These are phyloP conservation scores for Alfaro cultratus DNA, from an alignment of 2,797 vertebrate genomes.

Conservation along the genomic window DNA sequence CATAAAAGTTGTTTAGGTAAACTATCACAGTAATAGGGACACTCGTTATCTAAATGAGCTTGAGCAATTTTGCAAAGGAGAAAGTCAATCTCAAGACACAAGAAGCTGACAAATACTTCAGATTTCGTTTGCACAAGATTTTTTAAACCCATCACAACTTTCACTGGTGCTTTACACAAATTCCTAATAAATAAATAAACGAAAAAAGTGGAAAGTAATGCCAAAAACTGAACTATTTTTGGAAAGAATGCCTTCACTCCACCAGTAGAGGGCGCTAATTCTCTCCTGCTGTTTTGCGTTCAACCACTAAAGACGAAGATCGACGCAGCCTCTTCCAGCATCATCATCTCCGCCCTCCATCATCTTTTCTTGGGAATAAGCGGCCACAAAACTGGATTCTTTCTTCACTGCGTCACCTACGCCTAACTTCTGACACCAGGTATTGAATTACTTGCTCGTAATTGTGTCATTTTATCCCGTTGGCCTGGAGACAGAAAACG, in stretches of 20 bases:
- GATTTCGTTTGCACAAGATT: background rate
- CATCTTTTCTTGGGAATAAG: constrained; percentile 22
- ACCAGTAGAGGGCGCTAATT: constrained; percentile 42
- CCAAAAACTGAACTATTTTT: background rate
- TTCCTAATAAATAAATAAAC: background rate
- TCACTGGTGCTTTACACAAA: background rate
- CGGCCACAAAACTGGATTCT: constrained; percentile 31
- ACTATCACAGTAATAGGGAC: background rate
- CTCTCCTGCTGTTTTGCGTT: too few relatives aligned
- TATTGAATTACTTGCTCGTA: constrained; percentile 17
- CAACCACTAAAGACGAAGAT: constrained; percentile 44
- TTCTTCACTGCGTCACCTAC: background rate
- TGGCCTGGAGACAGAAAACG: background rate
- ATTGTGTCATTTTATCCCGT: background rate
- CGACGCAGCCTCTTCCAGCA: constrained; percentile 66
- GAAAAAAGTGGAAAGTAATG: background rate
- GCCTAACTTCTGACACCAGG: constrained; percentile 53
- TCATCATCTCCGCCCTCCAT: constrained; percentile 62
- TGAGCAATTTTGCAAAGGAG: background rate
- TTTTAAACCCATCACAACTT: background rate
- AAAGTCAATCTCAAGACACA: background rate
- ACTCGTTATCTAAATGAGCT: background rate
- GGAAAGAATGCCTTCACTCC: too few relatives aligned
- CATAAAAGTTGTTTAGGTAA: background rate
- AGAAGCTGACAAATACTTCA: background rate